Evolutionary conservation across 2,113 vertebrate genomes (phyloP), one percentile per base, ranked within the genome.

Genomic region (Sula dactylatra): DNA sequence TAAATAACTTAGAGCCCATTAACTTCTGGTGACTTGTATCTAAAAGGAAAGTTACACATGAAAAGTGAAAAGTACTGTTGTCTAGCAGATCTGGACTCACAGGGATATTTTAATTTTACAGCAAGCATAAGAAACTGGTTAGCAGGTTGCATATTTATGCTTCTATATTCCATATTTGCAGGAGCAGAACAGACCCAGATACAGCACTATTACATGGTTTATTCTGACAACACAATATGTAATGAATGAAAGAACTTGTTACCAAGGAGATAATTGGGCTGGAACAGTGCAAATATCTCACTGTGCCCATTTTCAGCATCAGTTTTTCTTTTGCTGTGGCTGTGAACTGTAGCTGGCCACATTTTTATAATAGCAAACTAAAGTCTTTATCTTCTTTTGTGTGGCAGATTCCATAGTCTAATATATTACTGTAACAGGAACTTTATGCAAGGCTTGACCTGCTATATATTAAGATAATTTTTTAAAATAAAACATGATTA

Each of bases 241-340:
- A 94, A 96, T 90, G 77, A 96, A 89, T 93, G 92, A 81, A 92
- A 93, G 92, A 96, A 94, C 78, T 92, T 81, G 91, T 94, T 96
- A 94, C 87, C 98, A 97, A 97, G 93, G 92, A 97, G 88, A 97
- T 97, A 95, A 97, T 92, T 89, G 97, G 94, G 95, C 93, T 21
- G 72, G 73, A 96, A 96, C 83, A 95, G 91, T 82, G 58, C 95
- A 90, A 98, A 81, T 87, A 94, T 73, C 93, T 93, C 91, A 95
- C 77, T 64, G 90, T 94, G 93, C 66, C 71, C 66, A 93, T 97
- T 96, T 97, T 96, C 94, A 93, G 76, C 84, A 78, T 80, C 61
- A 67, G 38, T 74, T 95, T 97, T 97, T 82, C 70, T 96, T 69
- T 84, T 91, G 78, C 93, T 73, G 65, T 76, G 73, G 24, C 79